These are phyloP conservation scores for Ectropis crepuscularia DNA, from an alignment of 2,888 invertebrate species.

Conservation along the genomic window DNA sequence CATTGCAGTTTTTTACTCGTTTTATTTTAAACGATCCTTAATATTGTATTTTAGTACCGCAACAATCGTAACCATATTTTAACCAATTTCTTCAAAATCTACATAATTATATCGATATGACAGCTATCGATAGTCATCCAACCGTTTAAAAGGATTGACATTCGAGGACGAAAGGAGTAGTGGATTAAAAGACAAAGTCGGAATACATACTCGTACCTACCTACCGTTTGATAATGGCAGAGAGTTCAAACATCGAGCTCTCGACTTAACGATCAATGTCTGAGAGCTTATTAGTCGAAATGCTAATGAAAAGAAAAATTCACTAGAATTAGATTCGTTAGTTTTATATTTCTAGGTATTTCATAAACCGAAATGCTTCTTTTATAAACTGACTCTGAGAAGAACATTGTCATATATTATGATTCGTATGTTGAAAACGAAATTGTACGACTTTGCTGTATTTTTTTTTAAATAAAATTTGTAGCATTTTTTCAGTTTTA, in stretches of 20 bases:
- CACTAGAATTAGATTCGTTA: not conserved
- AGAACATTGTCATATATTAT: no score
- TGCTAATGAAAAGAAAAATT: conserved; percentile 23
- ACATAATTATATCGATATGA: conserved; percentile 24
- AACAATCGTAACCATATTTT: no score
- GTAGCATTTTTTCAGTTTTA: no score
- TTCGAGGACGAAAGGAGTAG: conserved; percentile 75
- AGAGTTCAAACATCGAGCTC: conserved; percentile 66
- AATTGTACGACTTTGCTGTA: no score
- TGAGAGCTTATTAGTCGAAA: conserved; percentile 37
- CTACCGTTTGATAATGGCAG: conserved; percentile 68
- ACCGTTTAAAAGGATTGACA: conserved; percentile 81
- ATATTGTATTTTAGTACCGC: no score
- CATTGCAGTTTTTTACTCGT: no score
- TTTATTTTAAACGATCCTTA: no score
- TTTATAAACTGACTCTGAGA: no score
- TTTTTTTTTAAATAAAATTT: no score
- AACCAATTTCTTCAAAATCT: no score
- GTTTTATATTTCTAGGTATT: not conserved
- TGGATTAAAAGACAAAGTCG: conserved; percentile 80
- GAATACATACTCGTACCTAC: conserved; percentile 59
- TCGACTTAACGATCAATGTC: conserved; percentile 45
- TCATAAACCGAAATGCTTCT: not conserved
- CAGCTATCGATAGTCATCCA: conserved; percentile 44
- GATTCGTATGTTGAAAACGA: no score